phyloP scores from a whole-genome alignment of 2,888 invertebrate species.

The Brachyptera risi region DNA sequence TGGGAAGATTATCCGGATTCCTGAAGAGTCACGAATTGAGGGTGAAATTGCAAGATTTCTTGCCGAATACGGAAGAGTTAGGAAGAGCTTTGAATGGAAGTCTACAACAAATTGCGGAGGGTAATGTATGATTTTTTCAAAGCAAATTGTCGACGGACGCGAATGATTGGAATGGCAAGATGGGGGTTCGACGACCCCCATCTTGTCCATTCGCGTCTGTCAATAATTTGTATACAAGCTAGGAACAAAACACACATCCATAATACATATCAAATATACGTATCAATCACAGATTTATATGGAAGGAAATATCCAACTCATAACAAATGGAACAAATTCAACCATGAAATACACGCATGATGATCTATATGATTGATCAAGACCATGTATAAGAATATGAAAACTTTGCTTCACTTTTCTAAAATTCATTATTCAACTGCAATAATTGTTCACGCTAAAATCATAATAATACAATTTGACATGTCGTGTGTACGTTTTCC shows the following conservation, averaged over 20 bases:
- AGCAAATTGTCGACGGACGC: neutral
- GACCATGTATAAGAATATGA: no score
- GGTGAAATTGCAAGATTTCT: conserved; percentile 64
- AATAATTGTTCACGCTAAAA: no score
- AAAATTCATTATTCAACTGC: no score
- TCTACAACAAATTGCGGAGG: conserved; percentile 40
- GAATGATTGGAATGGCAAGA: neutral
- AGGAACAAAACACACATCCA: neutral
- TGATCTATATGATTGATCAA: no score
- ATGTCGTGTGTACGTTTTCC: no score
- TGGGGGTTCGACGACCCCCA: neutral
- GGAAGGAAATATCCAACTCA: no score
- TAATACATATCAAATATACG: neutral
- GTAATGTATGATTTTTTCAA: neutral
- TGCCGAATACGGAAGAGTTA: conserved; percentile 57
- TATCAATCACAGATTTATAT: neutral
- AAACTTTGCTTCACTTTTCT: no score
- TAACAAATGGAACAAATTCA: no score
- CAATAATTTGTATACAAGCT: neutral
- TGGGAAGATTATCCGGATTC: conserved; percentile 61
- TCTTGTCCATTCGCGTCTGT: neutral
- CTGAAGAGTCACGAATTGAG: conserved; percentile 67
- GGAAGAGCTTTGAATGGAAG: conserved; percentile 52
- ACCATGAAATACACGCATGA: no score
- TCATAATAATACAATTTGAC: no score